Evolutionary conservation across 2,888 invertebrate species (phyloP), one percentile per base, ranked within the genome.

Genomic region (Fissipunctia ypsillon): DNA sequence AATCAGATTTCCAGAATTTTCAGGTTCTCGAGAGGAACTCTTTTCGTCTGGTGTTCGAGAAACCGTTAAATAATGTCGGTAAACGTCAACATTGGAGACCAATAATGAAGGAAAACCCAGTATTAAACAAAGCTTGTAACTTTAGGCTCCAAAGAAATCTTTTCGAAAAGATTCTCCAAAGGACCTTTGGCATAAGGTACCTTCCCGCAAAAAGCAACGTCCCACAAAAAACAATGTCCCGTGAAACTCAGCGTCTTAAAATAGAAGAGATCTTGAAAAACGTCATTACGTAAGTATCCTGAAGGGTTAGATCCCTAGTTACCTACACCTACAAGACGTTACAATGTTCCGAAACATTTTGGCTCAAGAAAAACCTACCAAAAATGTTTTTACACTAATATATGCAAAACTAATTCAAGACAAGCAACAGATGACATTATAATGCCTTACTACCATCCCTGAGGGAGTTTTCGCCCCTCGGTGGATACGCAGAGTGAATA

Each of bases 381-480:
- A 52, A n/a, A 59, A 41, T 22, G 22, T 71, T 71, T 48, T 19
- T 41, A 48, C 38, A 60, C 54, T 43, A 60, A 78, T 64, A 57
- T 60, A 41, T 48, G 59, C 56, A 65, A 69, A 81, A 83, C 66
- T 78, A 76, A 80, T 80, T 83, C 71, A 66, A 59, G 69, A 69
- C 68, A 76, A 76, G 85, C 81, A 84, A 85, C 79, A 79, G 73
- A 81, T 84, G 84, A 74, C 65, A 79, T 81, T 84, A 77, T 71
- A 78, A 82, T 78, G 69, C 66, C 65, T 74, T 60, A 72, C 75
- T 60, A 63, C 65, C 56, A 61, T 76, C 56, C 60, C 74, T 16
- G 28, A 70, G 78, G 74, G 66, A 69, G 35, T 35, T 73, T 85
- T 84, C 84, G 38, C 81, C 80, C 77, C 77, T 74, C 73, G 48